Evolutionary conservation across 2,888 invertebrate genomes (phyloP).

Genomic region (Watsonalla binaria): DNA sequence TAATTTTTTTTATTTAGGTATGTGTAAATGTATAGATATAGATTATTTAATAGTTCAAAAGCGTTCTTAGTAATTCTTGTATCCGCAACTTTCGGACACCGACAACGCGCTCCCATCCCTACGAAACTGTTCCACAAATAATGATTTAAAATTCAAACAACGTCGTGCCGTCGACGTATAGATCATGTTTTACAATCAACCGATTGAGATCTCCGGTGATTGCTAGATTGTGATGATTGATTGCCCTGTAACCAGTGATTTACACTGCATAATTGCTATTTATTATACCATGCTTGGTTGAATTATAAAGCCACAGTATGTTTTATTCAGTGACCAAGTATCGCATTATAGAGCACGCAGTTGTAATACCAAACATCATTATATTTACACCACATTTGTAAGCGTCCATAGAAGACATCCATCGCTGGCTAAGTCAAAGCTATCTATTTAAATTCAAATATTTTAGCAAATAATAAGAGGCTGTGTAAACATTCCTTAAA

Average conservation of each 20-base stretch:
- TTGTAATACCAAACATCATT: background rate
- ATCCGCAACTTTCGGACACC: background rate
- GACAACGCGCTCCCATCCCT: background rate
- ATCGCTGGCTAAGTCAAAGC: too few relatives aligned
- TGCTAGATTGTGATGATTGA: conserved; percentile 8
- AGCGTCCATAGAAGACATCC: too few relatives aligned
- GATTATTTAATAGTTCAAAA: too few relatives aligned
- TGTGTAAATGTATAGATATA: too few relatives aligned
- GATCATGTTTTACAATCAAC: conserved; percentile 1
- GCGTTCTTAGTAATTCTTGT: background rate
- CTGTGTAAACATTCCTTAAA: too few relatives aligned
- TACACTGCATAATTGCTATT: conserved; percentile 13
- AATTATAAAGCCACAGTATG: background rate
- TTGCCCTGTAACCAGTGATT: conserved; percentile 8
- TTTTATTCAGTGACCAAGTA: background rate
- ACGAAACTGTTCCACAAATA: background rate
- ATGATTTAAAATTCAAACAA: background rate
- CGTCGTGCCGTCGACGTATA: background rate
- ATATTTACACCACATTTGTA: background rate
- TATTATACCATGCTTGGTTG: conserved; percentile 7
- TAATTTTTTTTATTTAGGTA: too few relatives aligned
- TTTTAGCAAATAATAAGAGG: too few relatives aligned
- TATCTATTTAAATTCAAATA: too few relatives aligned
- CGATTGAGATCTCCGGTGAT: conserved; percentile 6
- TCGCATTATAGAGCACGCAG: background rate